phyloP scores from a whole-genome alignment of 2,888 invertebrate genomes.

The Anaspis maculata region DNA sequence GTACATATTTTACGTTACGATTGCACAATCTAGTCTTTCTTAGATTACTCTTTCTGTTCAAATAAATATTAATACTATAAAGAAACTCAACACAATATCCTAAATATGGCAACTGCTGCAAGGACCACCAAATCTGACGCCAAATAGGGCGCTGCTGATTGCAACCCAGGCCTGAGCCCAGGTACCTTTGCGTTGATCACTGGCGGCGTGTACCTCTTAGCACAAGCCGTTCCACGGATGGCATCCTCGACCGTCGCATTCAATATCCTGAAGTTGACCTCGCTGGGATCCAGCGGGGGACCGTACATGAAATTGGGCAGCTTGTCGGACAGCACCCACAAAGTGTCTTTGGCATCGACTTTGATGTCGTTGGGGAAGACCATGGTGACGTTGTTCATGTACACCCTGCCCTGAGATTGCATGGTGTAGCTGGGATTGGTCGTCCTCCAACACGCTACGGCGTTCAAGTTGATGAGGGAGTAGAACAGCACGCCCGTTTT shows the following conservation, averaged over 20 bases:
- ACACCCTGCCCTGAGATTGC: constrained; percentile 64
- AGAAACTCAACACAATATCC: too few species aligned
- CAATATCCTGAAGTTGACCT: constrained; percentile 64
- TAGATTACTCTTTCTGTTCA: too few species aligned
- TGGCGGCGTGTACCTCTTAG: constrained; percentile 49
- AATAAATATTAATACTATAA: too few species aligned
- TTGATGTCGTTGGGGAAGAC: constrained; percentile 72
- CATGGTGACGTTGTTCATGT: constrained; percentile 62
- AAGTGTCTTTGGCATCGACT: constrained; percentile 59
- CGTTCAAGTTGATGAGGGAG: constrained; percentile 64
- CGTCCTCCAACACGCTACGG: constrained; percentile 71
- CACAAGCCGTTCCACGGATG: constrained; percentile 64
- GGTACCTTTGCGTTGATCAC: too few species aligned
- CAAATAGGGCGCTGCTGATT: too few species aligned
- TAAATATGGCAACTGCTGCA: too few species aligned
- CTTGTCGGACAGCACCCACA: constrained; percentile 69
- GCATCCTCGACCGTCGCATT: constrained; percentile 61
- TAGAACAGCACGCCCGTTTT: constrained; percentile 67
- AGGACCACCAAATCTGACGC: too few species aligned
- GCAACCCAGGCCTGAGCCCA: too few species aligned
- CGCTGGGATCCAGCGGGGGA: constrained; percentile 47
- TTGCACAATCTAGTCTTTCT: too few species aligned
- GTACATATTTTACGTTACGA: too few species aligned
- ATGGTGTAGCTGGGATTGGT: constrained; percentile 58
- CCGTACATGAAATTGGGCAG: constrained; percentile 64